Conservation (phyloP, 2,888 invertebrate genomes). For the Pyrochroa serraticornis region DNA sequence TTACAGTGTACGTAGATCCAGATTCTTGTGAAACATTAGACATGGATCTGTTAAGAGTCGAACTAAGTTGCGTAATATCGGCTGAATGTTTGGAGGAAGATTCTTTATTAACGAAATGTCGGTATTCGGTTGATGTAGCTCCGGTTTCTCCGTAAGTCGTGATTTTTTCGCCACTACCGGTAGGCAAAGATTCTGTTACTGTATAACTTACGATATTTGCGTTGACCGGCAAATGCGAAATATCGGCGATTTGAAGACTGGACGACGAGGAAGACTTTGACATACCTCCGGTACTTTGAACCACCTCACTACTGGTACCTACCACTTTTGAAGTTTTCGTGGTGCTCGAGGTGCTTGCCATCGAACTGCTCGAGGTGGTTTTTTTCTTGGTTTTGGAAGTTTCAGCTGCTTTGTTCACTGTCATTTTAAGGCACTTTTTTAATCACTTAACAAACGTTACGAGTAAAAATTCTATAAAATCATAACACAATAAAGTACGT, state of each 20-base stretch:
- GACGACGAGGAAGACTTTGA: slow-evolving; percentile 55
- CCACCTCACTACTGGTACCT: slow-evolving; percentile 18
- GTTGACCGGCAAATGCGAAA: slow-evolving; percentile 54
- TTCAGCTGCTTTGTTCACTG: slow-evolving; percentile 49
- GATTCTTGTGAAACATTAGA: slow-evolving; percentile 52
- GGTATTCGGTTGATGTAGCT: slow-evolving; percentile 53
- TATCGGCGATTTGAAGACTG: slow-evolving; percentile 54
- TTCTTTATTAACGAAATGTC: slow-evolving; percentile 52
- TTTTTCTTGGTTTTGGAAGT: slow-evolving; percentile 48
- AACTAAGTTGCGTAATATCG: slow-evolving; percentile 54
- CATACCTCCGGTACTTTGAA: slow-evolving; percentile 31
- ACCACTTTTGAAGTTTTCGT: slow-evolving; percentile 41
- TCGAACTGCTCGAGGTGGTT: slow-evolving; percentile 30
- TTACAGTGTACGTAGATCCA: slow-evolving; percentile 54
- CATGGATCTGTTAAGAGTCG: slow-evolving; percentile 51
- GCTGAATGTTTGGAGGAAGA: slow-evolving; percentile 41
- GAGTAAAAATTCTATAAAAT: slow-evolving; percentile 5
- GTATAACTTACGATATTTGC: slow-evolving; percentile 51
- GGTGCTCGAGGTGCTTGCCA: slow-evolving; percentile 37
- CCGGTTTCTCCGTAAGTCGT: slow-evolving; percentile 53
- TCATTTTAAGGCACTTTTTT: slow-evolving; percentile 44
- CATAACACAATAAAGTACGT: slow-evolving; percentile 36
- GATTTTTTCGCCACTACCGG: slow-evolving; percentile 55
- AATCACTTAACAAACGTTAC: slow-evolving; percentile 8
- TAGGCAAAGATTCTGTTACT: slow-evolving; percentile 54